Evolutionary conservation across 1,140 invertebrate species (phyloP).

Genomic region (Notospermus geniculatus): DNA sequence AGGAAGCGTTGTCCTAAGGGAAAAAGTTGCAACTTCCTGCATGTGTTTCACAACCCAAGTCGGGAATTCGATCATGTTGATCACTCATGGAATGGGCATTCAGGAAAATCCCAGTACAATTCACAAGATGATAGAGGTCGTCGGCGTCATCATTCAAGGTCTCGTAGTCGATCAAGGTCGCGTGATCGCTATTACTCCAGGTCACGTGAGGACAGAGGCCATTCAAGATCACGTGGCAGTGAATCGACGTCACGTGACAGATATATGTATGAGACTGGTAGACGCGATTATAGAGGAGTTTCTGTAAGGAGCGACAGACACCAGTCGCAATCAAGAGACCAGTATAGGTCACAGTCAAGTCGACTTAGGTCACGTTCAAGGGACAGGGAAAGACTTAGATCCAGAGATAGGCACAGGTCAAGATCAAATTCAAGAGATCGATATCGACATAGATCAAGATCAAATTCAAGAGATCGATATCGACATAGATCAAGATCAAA

Average conservation of each 20-base stretch:
- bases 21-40: conserved; percentile 82
- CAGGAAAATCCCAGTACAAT: neutral
- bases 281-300: conserved; percentile 10
- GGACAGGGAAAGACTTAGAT: conserved; percentile 17
- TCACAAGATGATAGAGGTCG: conserved; percentile 11
- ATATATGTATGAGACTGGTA: conserved; percentile 19
- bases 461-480: too few species aligned
- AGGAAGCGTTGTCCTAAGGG: conserved; percentile 81
- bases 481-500: too few species aligned
- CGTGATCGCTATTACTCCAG: conserved; percentile 6
- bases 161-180: conserved; percentile 8
- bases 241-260: neutral
- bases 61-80: conserved; percentile 61
- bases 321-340: conserved; percentile 19
- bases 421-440: too few species aligned
- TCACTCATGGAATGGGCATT: conserved; percentile 11
- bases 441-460: too few species aligned
- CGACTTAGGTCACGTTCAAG: neutral
- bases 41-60: conserved; percentile 82
- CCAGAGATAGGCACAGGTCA: conserved; percentile 7
- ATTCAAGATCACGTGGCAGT: neutral
- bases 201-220: neutral
- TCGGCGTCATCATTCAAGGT: conserved; percentile 4
- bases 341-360: conserved; percentile 26
- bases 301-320: neutral